Evolutionary conservation across 2,888 invertebrate genomes (phyloP).

Genomic region (Rhodophaea formosa): DNA sequence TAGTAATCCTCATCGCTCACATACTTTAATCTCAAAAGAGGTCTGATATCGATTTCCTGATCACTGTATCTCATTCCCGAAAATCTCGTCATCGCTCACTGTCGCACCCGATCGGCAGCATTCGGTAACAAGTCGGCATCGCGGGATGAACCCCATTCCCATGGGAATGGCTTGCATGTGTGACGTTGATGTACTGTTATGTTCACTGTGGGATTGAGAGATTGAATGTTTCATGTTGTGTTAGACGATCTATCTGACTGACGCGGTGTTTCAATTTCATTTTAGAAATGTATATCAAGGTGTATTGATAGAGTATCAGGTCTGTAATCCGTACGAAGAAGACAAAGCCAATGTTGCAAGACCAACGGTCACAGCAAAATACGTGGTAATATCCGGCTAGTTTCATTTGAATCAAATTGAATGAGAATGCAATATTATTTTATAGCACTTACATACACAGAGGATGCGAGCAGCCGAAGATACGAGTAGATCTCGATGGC

Average conservation of each 20-base stretch:
- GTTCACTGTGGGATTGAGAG: background rate
- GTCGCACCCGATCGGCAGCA: slow-evolving; percentile 13
- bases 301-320: too few species aligned
- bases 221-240: slow-evolving; percentile 4
- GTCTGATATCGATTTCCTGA: background rate
- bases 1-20: too few species aligned
- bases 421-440: too few species aligned
- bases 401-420: too few species aligned
- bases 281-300: background rate
- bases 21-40: background rate
- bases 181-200: slow-evolving; percentile 21
- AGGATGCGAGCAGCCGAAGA: too few species aligned
- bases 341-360: too few species aligned
- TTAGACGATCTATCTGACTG: background rate
- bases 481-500: too few species aligned
- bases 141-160: slow-evolving; percentile 15
- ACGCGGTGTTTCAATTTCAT: background rate
- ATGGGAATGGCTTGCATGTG: slow-evolving; percentile 20
- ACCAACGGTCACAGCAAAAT: too few species aligned
- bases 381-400: too few species aligned
- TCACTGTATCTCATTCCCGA: slow-evolving; percentile 13
- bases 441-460: too few species aligned
- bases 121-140: slow-evolving; percentile 12
- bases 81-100: slow-evolving; percentile 17
- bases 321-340: too few species aligned